These are phyloP conservation scores for Pachyseris speciosa DNA, from an alignment of 64 coral and sea anemone genomes.

Conservation along the genomic window DNA sequence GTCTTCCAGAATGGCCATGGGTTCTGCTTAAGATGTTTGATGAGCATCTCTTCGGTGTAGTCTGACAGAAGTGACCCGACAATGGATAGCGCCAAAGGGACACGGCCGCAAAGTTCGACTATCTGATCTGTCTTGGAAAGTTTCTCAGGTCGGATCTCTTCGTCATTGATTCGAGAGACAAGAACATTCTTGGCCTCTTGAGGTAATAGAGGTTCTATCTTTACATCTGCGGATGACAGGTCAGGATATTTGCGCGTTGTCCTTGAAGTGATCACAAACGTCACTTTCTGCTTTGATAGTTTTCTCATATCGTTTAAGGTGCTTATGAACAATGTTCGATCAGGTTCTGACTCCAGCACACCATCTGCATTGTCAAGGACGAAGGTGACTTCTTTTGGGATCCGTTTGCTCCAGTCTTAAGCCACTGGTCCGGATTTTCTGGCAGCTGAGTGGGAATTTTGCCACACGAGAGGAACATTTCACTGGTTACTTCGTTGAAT, in stretches of 20 bases:
- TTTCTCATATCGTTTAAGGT: slow-evolving; percentile 8
- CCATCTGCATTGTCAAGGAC: too few relatives aligned
- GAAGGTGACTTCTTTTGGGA: too few relatives aligned
- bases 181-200: neutral
- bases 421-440: neutral
- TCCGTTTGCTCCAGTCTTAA: slow-evolving; percentile 35
- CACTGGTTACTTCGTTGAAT: neutral
- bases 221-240: neutral
- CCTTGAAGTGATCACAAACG: neutral
- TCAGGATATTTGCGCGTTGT: neutral
- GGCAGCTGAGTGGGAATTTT: neutral
- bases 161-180: neutral
- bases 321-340: slow-evolving; percentile 1
- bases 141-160: neutral
- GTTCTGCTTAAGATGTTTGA: neutral
- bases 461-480: slow-evolving; percentile 12
- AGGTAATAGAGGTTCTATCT: neutral
- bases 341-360: too few relatives aligned
- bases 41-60: neutral
- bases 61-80: slow-evolving; percentile 40
- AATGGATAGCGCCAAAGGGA: slow-evolving; percentile 66
- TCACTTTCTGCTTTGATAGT: neutral
- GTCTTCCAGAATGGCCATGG: too few relatives aligned
- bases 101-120: slow-evolving; percentile 48
- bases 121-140: neutral